Base-by-base conservation (phyloP, 1,140 invertebrate species). In the Gryon sp. region DNA sequence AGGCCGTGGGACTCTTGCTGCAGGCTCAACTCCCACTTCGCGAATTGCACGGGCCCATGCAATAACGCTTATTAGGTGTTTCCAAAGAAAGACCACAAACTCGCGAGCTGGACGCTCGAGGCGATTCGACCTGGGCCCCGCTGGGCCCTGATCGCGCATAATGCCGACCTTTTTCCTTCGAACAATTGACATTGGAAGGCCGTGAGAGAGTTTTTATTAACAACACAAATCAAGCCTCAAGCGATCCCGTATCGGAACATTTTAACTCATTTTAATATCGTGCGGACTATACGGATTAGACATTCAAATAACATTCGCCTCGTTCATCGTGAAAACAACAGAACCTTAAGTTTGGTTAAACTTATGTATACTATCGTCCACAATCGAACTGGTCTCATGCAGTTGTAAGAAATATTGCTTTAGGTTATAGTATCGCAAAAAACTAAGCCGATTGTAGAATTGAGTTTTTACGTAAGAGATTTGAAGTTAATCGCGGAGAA, bases 1-100 rank as follows among this genome's bases (percentile, higher is more conserved):
- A 85, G 82, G 85, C 87, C 86, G 86, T 87, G 87, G 86, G 85
- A 87, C 62, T 66, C 38, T 81, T 74, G 84, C 87, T 86, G 55
- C 65, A 73, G 85, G 85, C 81, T 75, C 74, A 82, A 85, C 84
- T 85, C 86, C 83, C 85, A 83, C 83, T 81, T 83, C 30, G 45
- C 50, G 19, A 48, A 43, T 69, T 68, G 72, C 69, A 34, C 70
- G 57, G 75, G 68, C 36, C 60, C 53, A 43, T 45, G 66, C 80
- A 82, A 84, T 85, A 81, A 85, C 79, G 83, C 82, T 87, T 84
- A 86, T 87, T 85, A 87, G 79, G 73, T 50, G 62, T 80, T 80
- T 80, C 38, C 57, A 80, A 43, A 36, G 70, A 55, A 70, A 69
- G 68, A 52, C 43, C 40, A 60, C 41, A 50, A 62, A 36, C 59